Base-by-base conservation (phyloP, 2,113 vertebrate species). In the Hippocampus comes region DNA sequence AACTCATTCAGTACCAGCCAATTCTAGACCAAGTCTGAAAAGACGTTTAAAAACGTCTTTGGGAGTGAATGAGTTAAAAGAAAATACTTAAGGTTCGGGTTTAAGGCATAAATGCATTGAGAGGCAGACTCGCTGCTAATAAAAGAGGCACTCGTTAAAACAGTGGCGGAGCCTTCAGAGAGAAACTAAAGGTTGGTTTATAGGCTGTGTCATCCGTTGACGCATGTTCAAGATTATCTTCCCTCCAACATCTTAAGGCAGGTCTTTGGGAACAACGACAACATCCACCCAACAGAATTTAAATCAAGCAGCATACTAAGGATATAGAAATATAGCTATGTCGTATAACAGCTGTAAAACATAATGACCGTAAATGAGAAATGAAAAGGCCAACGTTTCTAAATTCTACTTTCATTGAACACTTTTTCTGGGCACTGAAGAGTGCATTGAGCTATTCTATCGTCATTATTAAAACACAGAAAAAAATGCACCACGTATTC, bases 181-280 rank as follows among this genome's bases (percentile, higher is more conserved):
- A 81, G 23, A 11, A 56, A 23, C 21, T 23, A 11, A 59, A 25
- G 11, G 11, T 27, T 59, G 53, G 14, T 23, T 25, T 43, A 23
- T 63, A 23, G 38, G 21, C 15, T 41, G 63, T 64, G 43, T 49
- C 8, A 48, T 25, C 17, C 48, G 43, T 48, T 17, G 6, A 66
- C n/a, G 27, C 23, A 18, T 12, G 43, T 79, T 84, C 65, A 80
- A 86, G 74, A 71, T 80, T 83, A 80, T 87, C 76, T 78, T 73
- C 68, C 72, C 69, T 71, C 83, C 67, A 82, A 81, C 82, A 86
- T 83, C 76, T 85, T 60, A 85, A 83, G 74, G 71, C 49, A 2
- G 80, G 80, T 80, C 87, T 83, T 84, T 80, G 75, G 83, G 83
- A 91, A 85, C 88, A 88, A 90, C 88, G 34, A 85, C 83, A 89